These are phyloP conservation scores for Gnathonemus echidnorhynchus DNA, from an alignment of 2,113 vertebrate genomes.

Conservation along the genomic window DNA sequence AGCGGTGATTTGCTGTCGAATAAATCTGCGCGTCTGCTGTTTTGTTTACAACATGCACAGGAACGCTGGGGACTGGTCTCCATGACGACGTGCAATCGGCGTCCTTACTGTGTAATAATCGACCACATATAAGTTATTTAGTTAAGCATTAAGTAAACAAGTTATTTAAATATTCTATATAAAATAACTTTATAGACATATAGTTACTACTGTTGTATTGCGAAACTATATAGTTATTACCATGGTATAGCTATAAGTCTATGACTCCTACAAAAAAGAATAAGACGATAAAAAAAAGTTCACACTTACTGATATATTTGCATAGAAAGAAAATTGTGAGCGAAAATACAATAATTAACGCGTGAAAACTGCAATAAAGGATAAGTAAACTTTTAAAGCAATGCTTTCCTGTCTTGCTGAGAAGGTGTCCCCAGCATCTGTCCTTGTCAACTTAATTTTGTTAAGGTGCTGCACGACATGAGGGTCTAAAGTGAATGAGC, in stretches of 20 bases:
- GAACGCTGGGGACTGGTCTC: neutral
- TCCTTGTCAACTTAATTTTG: neutral
- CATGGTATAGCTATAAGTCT: neutral
- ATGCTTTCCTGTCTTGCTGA: neutral
- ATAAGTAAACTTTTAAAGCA: neutral
- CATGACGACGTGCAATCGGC: slow-evolving; percentile 14
- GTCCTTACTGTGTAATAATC: neutral
- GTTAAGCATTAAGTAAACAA: neutral
- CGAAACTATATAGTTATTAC: neutral
- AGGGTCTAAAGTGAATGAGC: neutral
- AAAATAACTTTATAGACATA: neutral
- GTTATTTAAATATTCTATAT: neutral
- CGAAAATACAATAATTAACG: neutral
- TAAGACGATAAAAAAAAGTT: neutral
- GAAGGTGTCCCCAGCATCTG: neutral
- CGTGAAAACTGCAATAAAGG: neutral
- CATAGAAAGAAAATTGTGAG: neutral
- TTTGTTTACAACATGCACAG: neutral
- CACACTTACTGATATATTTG: neutral
- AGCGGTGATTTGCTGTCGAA: neutral
- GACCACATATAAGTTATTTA: neutral
- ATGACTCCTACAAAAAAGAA: neutral
- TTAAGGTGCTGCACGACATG: neutral
- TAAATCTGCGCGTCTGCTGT: neutral
- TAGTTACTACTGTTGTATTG: neutral